Evolutionary conservation across 2,888 invertebrate species (phyloP), one percentile per base, ranked within the genome.

Genomic region (Caenorhabditis doughertyi): DNA sequence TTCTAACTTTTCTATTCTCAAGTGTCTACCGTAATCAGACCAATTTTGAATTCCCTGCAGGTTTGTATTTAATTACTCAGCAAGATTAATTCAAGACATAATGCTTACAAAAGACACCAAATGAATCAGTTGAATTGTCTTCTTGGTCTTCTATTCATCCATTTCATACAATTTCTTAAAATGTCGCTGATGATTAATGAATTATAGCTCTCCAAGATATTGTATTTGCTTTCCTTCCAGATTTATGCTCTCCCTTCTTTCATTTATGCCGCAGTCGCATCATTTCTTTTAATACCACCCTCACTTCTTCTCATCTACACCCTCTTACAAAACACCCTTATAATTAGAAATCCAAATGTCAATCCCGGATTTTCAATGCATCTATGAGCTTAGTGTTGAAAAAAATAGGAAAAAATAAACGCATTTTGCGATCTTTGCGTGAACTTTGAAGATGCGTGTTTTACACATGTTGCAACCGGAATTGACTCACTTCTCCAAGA

Each of bases 391-490:
- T 8, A 11, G 21, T 18, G 32, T 23, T 35, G 8, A 49, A 49
- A 51, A 60, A 58, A 56, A n/a, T n/a, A n/a, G n/a, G n/a, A 53
- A 44, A 9, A 62, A 60, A 60, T 21, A 25, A 42, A 60, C 11
- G 42, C 25, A 8, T 4, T 39, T 23, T 29, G 29, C 32, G 74
- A 74, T 68, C 77, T 77, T 68, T 68, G 68, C 68, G 60, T 68
- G 68, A 77, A 77, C 77, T 77, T 77, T 68, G 68, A 68, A 68
- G 60, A 77, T 51, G 42, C 35, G 29, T 18, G 35, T 51, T 18
- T 23, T 29, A 44, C 4, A 55, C 56, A 23, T n/a, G 65, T 68
- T 62, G 77, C 68, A n/a, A 68, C 77, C 65, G 74, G 67, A 76
- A 76, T 70, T 70, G 44, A 77, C 51, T 68, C 77, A 68, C 29